Evolutionary conservation across 1,140 invertebrate species (phyloP).

Genomic region (Chironomus striatipennis): DNA sequence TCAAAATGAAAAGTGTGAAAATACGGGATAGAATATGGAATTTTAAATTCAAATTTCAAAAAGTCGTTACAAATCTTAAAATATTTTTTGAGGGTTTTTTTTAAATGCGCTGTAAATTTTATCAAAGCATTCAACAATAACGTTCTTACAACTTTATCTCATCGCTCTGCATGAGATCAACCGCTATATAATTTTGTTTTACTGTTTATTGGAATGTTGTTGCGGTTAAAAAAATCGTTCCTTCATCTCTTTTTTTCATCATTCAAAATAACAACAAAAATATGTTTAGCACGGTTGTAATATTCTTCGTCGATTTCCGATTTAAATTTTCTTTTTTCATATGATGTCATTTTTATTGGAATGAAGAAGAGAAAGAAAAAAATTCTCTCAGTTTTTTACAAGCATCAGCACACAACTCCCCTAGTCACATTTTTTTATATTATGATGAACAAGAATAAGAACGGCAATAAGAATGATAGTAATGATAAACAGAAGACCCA

Average conservation of each 20-base stretch:
- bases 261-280: background rate
- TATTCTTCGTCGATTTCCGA: background rate
- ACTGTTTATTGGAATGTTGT: background rate
- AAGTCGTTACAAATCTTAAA: no score
- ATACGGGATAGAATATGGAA: no score
- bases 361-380: background rate
- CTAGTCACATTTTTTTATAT: background rate
- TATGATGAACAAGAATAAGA: background rate
- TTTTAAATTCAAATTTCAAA: no score
- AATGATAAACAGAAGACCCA: background rate
- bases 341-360: background rate
- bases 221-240: background rate
- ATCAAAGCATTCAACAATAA: no score
- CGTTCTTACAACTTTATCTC: background rate
- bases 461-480: background rate
- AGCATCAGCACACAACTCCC: background rate
- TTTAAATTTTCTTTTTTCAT: background rate
- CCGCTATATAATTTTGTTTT: slow-evolving; percentile 1
- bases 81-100: no score
- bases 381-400: background rate
- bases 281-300: background rate
- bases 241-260: background rate
- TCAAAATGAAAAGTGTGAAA: no score
- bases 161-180: background rate
- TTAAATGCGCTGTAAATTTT: no score